Conservation (phyloP, 2,888 invertebrate genomes). For the Leptothorax acervorum region DNA sequence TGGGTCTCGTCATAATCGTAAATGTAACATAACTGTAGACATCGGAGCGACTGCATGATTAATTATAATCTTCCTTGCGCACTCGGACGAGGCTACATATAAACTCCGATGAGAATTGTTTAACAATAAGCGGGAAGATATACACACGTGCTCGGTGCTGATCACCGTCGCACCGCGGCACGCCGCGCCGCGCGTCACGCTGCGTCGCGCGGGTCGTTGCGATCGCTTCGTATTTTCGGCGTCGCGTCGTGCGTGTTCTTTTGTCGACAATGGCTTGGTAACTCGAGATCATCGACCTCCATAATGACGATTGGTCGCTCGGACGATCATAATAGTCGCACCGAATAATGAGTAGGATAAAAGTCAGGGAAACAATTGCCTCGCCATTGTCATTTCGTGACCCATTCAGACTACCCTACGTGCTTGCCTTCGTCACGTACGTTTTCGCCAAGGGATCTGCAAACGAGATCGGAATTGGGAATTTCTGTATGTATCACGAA, state of each 20-base stretch:
- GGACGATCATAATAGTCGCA: constrained; percentile 67
- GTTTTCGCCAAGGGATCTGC: constrained; percentile 55
- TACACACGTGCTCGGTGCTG: constrained; percentile 59
- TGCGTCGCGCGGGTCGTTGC: constrained; percentile 72
- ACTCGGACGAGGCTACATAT: not conserved
- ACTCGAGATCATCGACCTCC: constrained; percentile 70
- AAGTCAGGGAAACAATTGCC: constrained; percentile 82
- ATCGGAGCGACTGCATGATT: not conserved
- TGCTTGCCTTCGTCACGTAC: constrained; percentile 59
- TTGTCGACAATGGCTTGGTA: constrained; percentile 69
- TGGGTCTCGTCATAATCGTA: not conserved
- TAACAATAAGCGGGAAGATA: constrained; percentile 9
- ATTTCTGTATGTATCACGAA: constrained; percentile 52
- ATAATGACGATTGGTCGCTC: constrained; percentile 71
- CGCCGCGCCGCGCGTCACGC: constrained; percentile 59
- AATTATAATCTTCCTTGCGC: not conserved
- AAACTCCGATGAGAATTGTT: not conserved
- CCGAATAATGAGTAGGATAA: constrained; percentile 76
- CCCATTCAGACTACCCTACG: constrained; percentile 68
- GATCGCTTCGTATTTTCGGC: constrained; percentile 79
- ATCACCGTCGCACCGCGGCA: constrained; percentile 51
- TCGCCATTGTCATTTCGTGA: constrained; percentile 72
- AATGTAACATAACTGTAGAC: not conserved
- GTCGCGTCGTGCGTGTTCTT: constrained; percentile 59
- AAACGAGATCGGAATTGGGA: constrained; percentile 60